Evolutionary conservation across 2,113 vertebrate species (phyloP).

Genomic region (Mirounga angustirostris): DNA sequence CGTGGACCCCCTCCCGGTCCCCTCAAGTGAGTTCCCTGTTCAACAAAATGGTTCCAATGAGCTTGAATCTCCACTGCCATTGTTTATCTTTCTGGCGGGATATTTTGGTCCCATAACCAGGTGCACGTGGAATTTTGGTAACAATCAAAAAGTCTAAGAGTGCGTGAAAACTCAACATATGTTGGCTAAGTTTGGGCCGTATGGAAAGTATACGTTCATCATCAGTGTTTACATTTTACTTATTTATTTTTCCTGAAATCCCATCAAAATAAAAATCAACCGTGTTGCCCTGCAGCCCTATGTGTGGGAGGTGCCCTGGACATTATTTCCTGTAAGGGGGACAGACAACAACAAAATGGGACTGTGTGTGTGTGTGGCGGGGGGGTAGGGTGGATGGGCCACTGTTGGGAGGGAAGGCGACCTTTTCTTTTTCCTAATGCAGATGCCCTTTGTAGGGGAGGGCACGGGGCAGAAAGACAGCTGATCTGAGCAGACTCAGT

Average conservation of each 20-base stretch:
- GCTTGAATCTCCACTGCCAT: neutral
- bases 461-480: rapidly evolving
- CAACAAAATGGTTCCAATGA: conserved; percentile 62
- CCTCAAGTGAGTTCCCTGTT: neutral
- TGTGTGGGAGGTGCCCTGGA: neutral
- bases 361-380: too few relatives aligned
- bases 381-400: rapidly evolving
- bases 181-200: neutral
- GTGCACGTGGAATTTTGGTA: conserved; percentile 82
- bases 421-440: neutral
- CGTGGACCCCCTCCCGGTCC: rapidly evolving
- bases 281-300: conserved; percentile 9
- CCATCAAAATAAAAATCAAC: conserved; percentile 70
- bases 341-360: neutral
- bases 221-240: conserved; percentile 63
- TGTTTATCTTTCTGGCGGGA: conserved; percentile 77
- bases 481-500: rapidly evolving
- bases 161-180: neutral
- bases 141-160: conserved; percentile 63
- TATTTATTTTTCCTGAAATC: conserved; percentile 72
- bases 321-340: neutral
- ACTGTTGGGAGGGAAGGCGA: neutral
- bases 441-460: neutral
- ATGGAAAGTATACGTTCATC: conserved; percentile 59
- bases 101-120: conserved; percentile 85